Percentiles rank a stretch among this genome's conserved stretches.
Conservation (phyloP, 2,113 vertebrate species). For the Chinchilla lanigera region DNA sequence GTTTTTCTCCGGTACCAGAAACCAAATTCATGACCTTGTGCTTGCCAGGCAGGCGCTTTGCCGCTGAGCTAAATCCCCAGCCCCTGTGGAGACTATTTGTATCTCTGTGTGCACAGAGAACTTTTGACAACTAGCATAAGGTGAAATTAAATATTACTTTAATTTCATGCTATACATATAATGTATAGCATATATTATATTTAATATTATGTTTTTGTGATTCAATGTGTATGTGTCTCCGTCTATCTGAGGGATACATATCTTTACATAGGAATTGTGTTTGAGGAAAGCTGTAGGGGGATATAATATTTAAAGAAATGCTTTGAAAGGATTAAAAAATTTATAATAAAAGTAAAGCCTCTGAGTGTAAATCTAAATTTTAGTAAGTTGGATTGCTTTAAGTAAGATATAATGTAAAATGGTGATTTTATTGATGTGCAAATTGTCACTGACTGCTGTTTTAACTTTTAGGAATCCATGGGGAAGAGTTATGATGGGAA, state of each 20-base stretch:
- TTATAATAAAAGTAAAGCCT: not conserved
- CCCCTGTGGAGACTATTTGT: not conserved
- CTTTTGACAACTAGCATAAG: conserved; percentile 49
- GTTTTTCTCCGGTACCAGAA: too few species aligned
- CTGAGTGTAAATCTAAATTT: conserved; percentile 24
- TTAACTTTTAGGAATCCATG: conserved; percentile 93
- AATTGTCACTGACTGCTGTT: conserved; percentile 30
- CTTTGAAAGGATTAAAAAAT: conserved; percentile 12
- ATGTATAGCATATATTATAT: not conserved
- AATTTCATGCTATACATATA: not conserved
- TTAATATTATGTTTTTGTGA: conserved; percentile 54
- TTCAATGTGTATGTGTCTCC: not conserved
- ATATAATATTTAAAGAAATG: conserved; percentile 56
- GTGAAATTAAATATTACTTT: conserved; percentile 50
- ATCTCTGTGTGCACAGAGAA: not conserved
- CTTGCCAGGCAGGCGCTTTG: too few species aligned
- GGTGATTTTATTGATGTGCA: not conserved
- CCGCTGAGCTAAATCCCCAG: too few species aligned
- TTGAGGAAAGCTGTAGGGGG: conserved; percentile 9
- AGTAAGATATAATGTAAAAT: conserved; percentile 14
- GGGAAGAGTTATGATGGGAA: conserved; percentile 96
- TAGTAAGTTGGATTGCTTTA: conserved; percentile 24
- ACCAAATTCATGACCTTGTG: too few species aligned
- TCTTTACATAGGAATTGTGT: conserved; percentile 30
- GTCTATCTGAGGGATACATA: not conserved